These are phyloP conservation scores for Oplegnathus fasciatus DNA, from an alignment of 2,113 vertebrate species.

Conservation along the genomic window DNA sequence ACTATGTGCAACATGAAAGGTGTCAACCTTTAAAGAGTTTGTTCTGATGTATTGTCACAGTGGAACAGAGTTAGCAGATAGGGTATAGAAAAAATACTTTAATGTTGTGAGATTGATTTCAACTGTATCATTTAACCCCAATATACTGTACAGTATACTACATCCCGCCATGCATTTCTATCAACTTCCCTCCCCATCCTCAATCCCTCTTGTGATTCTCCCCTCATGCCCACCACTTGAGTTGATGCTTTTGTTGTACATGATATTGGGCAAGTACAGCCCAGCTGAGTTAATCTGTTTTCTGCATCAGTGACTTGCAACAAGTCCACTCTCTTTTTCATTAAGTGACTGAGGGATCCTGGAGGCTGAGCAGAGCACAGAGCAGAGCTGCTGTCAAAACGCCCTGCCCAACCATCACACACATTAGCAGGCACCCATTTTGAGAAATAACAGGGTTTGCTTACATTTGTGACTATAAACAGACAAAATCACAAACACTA, in stretches of 20 bases:
- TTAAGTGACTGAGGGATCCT: constrained; percentile 79
- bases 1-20: not conserved
- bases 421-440: constrained; percentile 50
- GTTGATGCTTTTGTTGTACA: constrained; percentile 69
- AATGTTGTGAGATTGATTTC: not conserved
- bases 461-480: constrained; percentile 44
- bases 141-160: not conserved
- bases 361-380: constrained; percentile 68
- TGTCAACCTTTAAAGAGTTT: not conserved
- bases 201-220: constrained; percentile 29
- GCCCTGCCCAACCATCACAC: constrained; percentile 53
- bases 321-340: constrained; percentile 85
- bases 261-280: constrained; percentile 68
- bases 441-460: constrained; percentile 49
- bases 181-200: not conserved
- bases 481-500: constrained; percentile 4
- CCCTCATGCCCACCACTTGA: constrained; percentile 47
- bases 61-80: not conserved
- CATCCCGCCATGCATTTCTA: not conserved
- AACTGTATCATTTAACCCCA: not conserved
- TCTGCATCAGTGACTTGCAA: constrained; percentile 84
- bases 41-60: not conserved
- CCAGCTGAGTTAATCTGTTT: constrained; percentile 84
- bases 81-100: not conserved
- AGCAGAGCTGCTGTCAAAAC: constrained; percentile 71